Conservation (phyloP, 1,140 invertebrate species). For the Micrasema minimum region DNA sequence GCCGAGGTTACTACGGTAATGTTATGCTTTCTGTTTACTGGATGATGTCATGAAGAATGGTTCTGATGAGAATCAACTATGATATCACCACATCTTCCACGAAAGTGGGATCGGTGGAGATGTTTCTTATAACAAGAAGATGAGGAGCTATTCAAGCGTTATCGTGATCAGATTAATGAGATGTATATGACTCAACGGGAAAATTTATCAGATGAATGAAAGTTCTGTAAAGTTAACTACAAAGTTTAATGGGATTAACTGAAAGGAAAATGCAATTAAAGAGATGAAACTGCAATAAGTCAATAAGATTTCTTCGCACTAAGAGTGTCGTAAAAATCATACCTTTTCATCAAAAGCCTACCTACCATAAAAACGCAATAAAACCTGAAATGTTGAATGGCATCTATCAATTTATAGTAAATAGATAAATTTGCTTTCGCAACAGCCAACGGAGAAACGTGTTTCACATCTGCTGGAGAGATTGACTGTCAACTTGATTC, state of each 20-base stretch:
- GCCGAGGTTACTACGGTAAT: background rate
- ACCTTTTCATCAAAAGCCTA: background rate
- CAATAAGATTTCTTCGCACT: too few species aligned
- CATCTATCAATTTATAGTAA: conserved; percentile 13
- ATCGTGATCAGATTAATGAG: background rate
- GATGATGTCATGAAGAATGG: conserved; percentile 17
- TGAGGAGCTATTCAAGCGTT: background rate
- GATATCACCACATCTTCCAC: conserved; percentile 16
- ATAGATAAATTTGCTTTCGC: conserved; percentile 32
- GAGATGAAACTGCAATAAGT: too few species aligned
- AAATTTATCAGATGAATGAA: background rate
- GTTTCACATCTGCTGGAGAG: conserved; percentile 30
- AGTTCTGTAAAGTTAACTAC: too few species aligned
- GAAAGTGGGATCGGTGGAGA: background rate
- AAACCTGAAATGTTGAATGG: background rate
- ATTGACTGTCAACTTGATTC: conserved; percentile 28
- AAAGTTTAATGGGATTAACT: too few species aligned
- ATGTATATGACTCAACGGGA: background rate
- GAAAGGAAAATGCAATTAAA: too few species aligned
- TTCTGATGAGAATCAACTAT: conserved; percentile 9
- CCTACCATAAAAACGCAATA: conserved; percentile 7
- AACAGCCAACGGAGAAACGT: conserved; percentile 23
- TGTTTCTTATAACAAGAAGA: background rate
- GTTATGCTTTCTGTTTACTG: background rate
- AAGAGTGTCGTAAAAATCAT: too few species aligned